Evolutionary conservation across 2,888 invertebrate species (phyloP).

Genomic region (Hydrotaea diabolus): DNA sequence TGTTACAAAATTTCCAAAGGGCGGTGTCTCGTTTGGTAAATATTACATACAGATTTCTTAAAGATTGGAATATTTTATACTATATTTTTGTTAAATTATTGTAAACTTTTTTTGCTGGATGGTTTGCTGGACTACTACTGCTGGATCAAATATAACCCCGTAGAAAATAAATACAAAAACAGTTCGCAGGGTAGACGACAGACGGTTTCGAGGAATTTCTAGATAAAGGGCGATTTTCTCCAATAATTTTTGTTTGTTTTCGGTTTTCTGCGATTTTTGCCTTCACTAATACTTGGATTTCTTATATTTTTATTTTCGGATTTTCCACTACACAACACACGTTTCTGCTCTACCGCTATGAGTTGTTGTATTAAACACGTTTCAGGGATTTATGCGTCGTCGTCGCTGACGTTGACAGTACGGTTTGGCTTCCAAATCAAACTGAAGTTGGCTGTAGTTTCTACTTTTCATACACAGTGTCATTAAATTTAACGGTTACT

Average conservation of each 20-base stretch:
- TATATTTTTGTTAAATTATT: slow-evolving; percentile 52
- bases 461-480: slow-evolving; percentile 6
- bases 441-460: slow-evolving; percentile 66
- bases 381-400: slow-evolving; percentile 60
- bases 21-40: slow-evolving; percentile 59
- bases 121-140: slow-evolving; percentile 46
- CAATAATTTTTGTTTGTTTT: slow-evolving; percentile 17
- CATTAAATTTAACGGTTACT: slow-evolving; percentile 57
- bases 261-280: slow-evolving; percentile 27
- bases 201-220: slow-evolving; percentile 11
- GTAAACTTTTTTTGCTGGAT: slow-evolving; percentile 68
- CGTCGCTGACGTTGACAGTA: slow-evolving; percentile 62
- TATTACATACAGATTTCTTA: slow-evolving; percentile 55
- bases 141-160: slow-evolving; percentile 19
- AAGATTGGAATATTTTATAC: slow-evolving; percentile 43
- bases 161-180: slow-evolving; percentile 35
- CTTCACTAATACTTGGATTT: too few relatives aligned
- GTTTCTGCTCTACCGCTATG: slow-evolving; percentile 62
- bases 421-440: slow-evolving; percentile 61
- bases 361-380: slow-evolving; percentile 53
- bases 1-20: slow-evolving; percentile 49
- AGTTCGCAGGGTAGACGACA: slow-evolving; percentile 21
- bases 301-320: too few relatives aligned
- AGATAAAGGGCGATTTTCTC: not conserved
- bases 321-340: slow-evolving; percentile 22